Base-by-base conservation (phyloP, 23 tunicate species). In the Ascidia mentula region DNA sequence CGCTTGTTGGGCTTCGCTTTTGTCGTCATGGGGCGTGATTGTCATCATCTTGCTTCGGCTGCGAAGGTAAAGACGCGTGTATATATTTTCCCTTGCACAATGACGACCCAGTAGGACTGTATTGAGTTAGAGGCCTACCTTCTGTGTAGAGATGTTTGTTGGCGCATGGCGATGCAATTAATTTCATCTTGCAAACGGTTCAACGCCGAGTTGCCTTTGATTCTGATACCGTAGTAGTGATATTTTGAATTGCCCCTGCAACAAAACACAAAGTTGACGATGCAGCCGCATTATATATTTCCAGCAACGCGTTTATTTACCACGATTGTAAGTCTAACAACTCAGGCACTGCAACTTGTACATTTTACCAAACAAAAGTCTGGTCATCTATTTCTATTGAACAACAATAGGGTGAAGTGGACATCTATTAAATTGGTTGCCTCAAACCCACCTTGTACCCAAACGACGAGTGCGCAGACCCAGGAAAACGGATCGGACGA, bases 381-480 rank as follows among this genome's bases (percentile, higher is more conserved):
- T n/a, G n/a, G n/a, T n/a, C n/a, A n/a, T n/a, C n/a, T n/a, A n/a
- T n/a, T n/a, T n/a, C n/a, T n/a, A n/a, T n/a, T n/a, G n/a, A n/a
- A n/a, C n/a, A n/a, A n/a, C n/a, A n/a, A n/a, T n/a, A n/a, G n/a
- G n/a, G n/a, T n/a, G n/a, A n/a, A n/a, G n/a, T n/a, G n/a, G n/a
- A n/a, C n/a, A n/a, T n/a, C n/a, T n/a, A n/a, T n/a, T n/a, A n/a
- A n/a, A n/a, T n/a, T n/a, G n/a, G n/a, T n/a, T n/a, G n/a, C n/a
- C n/a, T n/a, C n/a, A n/a, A n/a, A n/a, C n/a, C n/a, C n/a, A 93
- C 98, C 98, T 80, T 17, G 99, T 96, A 20, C 99, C 99, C 24
- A 96, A 90, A 1, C 99, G 80, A 46, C 99, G 80, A 6, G 99
- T 96, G 40, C 97, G 75, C 38, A 96, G 85, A 18, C 97, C 97